Evolutionary conservation across 2,888 invertebrate genomes (phyloP).

Genomic region (Meghimatium bilineatum): DNA sequence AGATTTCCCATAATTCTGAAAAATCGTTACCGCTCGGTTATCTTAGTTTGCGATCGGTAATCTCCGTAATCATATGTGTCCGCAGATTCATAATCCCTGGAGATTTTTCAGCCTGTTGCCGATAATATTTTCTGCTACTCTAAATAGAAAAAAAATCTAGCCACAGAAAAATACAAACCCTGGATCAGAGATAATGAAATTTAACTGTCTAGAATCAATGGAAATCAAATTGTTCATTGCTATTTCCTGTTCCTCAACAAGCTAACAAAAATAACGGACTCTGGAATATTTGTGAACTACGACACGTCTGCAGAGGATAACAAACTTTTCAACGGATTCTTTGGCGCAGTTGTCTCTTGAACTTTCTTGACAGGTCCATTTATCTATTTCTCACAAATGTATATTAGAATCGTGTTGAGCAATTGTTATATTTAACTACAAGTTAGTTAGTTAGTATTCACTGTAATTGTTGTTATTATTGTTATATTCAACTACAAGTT

Average conservation of each 20-base stretch:
- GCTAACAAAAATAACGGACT: slow-evolving; percentile 28
- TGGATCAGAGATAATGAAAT: slow-evolving; percentile 38
- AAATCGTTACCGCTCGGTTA: slow-evolving; percentile 37
- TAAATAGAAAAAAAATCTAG: background rate
- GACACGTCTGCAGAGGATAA: background rate
- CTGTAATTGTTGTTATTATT: too few species aligned
- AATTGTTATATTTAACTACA: background rate
- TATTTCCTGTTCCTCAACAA: slow-evolving; percentile 32
- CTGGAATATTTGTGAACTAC: background rate
- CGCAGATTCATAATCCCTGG: background rate
- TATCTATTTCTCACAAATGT: background rate
- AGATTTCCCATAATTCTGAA: slow-evolving; percentile 30
- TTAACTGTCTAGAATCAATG: slow-evolving; percentile 36
- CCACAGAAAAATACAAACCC: background rate
- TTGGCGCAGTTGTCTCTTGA: background rate
- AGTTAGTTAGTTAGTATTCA: too few species aligned
- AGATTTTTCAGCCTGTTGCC: background rate
- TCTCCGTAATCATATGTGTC: slow-evolving; percentile 31
- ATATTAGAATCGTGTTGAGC: slow-evolving; percentile 14
- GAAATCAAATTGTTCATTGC: slow-evolving; percentile 46
- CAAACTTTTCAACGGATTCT: background rate
- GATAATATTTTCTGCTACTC: slow-evolving; percentile 14
- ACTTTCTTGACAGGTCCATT: background rate
- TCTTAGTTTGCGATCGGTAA: slow-evolving; percentile 36
- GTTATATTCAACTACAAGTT: too few species aligned